Evolutionary conservation across 2,888 invertebrate species (phyloP).

Genomic region (Tetragonula carbonaria): DNA sequence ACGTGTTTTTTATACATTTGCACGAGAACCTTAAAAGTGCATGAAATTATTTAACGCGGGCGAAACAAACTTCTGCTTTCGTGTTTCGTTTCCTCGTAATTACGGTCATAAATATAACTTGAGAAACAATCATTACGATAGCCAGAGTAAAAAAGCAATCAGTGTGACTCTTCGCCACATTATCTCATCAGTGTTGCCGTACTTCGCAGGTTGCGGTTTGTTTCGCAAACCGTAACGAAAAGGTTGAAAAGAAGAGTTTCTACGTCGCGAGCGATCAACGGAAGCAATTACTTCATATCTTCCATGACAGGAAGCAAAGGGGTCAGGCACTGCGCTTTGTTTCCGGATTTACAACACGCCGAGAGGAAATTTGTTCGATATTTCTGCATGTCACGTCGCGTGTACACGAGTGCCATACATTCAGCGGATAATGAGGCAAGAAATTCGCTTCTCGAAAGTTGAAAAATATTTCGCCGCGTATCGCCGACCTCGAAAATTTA

Average conservation of each 20-base stretch:
- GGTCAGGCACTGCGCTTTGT: conserved; percentile 41
- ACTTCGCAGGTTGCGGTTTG: not conserved
- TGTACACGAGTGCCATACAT: conserved; percentile 21
- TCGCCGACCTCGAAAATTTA: not conserved
- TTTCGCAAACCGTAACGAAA: not conserved
- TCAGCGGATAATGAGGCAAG: conserved; percentile 38
- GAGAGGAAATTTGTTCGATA: conserved; percentile 56
- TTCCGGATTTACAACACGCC: conserved; percentile 52
- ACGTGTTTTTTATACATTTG: not conserved
- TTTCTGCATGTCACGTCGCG: conserved; percentile 48
- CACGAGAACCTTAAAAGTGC: not conserved
- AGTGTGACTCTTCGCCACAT: not conserved
- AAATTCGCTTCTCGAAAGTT: conserved; percentile 14
- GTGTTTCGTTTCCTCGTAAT: not conserved
- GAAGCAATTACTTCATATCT: conserved; percentile 58
- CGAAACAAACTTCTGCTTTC: not conserved
- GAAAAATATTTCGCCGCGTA: conserved; percentile 13
- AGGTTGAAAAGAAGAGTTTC: conserved; percentile 27
- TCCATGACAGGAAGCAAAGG: conserved; percentile 55
- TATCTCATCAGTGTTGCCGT: not conserved
- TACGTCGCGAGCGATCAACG: conserved; percentile 39
- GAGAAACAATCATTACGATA: not conserved
- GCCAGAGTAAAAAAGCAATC: not conserved
- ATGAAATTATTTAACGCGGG: not conserved
- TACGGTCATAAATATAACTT: not conserved